phyloP scores from a whole-genome alignment of 2,113 vertebrate species.

The Puma concolor region DNA sequence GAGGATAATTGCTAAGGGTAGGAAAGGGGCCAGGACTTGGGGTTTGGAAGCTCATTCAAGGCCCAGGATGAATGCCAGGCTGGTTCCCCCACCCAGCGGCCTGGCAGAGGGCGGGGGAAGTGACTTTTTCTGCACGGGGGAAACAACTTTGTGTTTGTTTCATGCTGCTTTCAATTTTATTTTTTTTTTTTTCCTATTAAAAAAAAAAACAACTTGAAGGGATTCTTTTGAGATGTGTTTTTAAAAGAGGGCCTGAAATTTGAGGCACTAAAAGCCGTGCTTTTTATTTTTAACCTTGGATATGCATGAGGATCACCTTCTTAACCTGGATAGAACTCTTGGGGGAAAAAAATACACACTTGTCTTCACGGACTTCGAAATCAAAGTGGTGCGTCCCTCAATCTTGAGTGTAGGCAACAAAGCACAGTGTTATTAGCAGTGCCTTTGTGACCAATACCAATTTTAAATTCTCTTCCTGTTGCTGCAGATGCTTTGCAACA shows the following conservation, averaged over 20 bases:
- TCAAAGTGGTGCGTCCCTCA: not conserved
- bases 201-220: not conserved
- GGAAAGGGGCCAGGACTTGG: not conserved
- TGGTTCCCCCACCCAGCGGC: not conserved
- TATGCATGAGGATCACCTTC: not conserved
- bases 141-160: conserved; percentile 13
- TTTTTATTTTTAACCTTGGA: not conserved
- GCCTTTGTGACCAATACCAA: not conserved
- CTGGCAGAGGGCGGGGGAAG: not conserved
- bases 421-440: no score
- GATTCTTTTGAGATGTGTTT: conserved; percentile 33
- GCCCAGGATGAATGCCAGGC: not conserved
- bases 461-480: not conserved
- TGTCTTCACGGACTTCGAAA: not conserved
- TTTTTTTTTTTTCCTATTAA: not conserved
- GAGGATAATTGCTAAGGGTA: not conserved
- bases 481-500: not conserved
- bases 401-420: not conserved
- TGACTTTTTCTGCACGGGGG: not conserved
- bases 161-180: conserved; percentile 35
- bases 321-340: not conserved
- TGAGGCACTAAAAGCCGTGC: not conserved
- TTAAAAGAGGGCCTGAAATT: not conserved
- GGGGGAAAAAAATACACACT: not conserved
- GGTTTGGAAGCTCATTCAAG: not conserved